Evolutionary conservation across 2,888 invertebrate genomes (phyloP).

Genomic region (Apamea crenata): DNA sequence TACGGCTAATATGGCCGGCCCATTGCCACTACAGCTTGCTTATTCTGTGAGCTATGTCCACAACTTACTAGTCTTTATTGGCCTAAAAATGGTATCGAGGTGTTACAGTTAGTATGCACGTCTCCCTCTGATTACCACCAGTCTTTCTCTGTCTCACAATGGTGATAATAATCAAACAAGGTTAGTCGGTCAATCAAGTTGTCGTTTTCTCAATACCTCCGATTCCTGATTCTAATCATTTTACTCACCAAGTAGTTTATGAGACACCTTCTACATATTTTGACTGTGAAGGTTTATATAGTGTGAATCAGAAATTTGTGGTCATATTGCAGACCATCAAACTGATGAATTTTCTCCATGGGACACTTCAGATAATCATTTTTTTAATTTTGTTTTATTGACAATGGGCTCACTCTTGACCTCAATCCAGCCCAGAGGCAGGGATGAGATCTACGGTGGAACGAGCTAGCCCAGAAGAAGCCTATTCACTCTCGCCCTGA

Average conservation of each 20-base stretch:
- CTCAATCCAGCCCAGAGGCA: too few species aligned
- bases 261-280: neutral
- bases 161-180: constrained; percentile 1
- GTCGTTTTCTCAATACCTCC: neutral
- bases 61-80: neutral
- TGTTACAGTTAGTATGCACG: neutral
- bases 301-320: neutral
- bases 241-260: constrained; percentile 1
- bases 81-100: neutral
- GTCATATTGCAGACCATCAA: neutral
- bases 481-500: too few species aligned
- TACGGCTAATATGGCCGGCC: too few species aligned
- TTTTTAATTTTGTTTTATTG: too few species aligned
- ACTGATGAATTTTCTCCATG: neutral
- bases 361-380: neutral
- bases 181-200: neutral
- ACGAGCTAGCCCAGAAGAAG: too few species aligned
- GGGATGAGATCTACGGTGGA: too few species aligned
- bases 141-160: neutral
- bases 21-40: too few species aligned
- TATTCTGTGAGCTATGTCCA: too few species aligned
- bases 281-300: neutral
- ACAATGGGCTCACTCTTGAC: too few species aligned
- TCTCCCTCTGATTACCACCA: neutral
- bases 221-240: constrained; percentile 13